Evolutionary conservation across 2,888 invertebrate species (phyloP).

Genomic region (Hyalella azteca): DNA sequence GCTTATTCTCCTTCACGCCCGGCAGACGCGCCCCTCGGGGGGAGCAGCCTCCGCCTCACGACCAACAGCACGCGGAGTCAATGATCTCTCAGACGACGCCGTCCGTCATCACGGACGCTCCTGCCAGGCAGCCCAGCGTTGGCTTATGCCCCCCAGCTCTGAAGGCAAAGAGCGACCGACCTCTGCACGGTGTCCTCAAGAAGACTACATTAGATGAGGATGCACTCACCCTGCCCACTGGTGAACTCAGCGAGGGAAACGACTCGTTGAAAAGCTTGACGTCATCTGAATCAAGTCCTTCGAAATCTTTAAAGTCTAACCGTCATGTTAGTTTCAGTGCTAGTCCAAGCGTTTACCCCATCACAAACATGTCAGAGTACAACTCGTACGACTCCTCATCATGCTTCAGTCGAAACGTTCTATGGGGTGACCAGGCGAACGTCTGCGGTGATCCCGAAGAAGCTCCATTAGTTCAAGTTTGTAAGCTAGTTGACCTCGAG

Average conservation of each 20-base stretch:
- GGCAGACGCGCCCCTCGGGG: neutral
- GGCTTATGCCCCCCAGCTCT: neutral
- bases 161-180: neutral
- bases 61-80: neutral
- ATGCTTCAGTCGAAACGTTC: neutral
- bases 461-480: neutral
- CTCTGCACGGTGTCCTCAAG: slow-evolving; percentile 4
- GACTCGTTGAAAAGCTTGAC: neutral
- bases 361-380: slow-evolving; percentile 31
- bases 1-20: slow-evolving; percentile 9
- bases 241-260: neutral
- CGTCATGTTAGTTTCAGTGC: slow-evolving; percentile 39
- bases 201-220: slow-evolving; percentile 11
- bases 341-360: slow-evolving; percentile 40
- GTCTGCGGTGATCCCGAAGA: neutral
- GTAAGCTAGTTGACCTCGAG: slow-evolving; percentile 20
- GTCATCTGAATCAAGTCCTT: slow-evolving; percentile 4
- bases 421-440: neutral
- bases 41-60: neutral
- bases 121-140: neutral
- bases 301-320: slow-evolving; percentile 17
- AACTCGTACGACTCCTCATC: neutral
- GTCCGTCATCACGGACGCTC: slow-evolving; percentile 9
- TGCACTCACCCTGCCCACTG: neutral
- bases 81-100: neutral